Evolutionary conservation across 1,140 invertebrate genomes (phyloP).

Genomic region (Sitophilus oryzae): DNA sequence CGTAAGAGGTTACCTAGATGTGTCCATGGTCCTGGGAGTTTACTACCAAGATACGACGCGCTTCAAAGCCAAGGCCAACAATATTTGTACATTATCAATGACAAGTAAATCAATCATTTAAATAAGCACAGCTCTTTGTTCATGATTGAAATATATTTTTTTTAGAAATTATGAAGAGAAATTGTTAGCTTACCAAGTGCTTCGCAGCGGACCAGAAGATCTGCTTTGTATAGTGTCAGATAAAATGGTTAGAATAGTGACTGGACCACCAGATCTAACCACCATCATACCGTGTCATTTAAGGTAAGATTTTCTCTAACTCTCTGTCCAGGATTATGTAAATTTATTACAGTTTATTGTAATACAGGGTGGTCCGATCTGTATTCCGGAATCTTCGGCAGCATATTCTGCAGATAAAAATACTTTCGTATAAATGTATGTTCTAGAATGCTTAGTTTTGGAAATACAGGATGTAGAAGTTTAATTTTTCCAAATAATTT

Average conservation of each 20-base stretch:
- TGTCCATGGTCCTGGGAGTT: conserved; percentile 73
- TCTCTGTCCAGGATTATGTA: not conserved
- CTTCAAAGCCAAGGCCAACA: conserved; percentile 78
- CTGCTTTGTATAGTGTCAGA: conserved; percentile 70
- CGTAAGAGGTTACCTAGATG: conserved; percentile 69
- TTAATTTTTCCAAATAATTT: no score
- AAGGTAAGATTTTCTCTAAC: conserved; percentile 45
- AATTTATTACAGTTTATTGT: not conserved
- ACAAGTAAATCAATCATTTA: conserved; percentile 46
- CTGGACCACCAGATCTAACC: conserved; percentile 44
- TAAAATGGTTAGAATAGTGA: conserved; percentile 73
- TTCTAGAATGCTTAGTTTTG: no score
- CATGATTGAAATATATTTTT: conserved; percentile 3
- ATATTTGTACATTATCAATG: conserved; percentile 75
- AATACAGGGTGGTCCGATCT: no score
- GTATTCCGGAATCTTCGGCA: no score
- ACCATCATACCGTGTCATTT: conserved; percentile 63
- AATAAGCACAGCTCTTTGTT: not conserved
- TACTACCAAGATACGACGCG: conserved; percentile 72
- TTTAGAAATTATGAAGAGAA: conserved; percentile 66
- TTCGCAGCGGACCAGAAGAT: conserved; percentile 65
- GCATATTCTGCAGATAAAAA: no score
- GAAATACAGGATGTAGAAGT: no score
- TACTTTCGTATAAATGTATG: no score
- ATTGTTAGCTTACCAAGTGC: conserved; percentile 75